phyloP scores from a whole-genome alignment of 2,888 invertebrate species.

The Pollenia angustigena region DNA sequence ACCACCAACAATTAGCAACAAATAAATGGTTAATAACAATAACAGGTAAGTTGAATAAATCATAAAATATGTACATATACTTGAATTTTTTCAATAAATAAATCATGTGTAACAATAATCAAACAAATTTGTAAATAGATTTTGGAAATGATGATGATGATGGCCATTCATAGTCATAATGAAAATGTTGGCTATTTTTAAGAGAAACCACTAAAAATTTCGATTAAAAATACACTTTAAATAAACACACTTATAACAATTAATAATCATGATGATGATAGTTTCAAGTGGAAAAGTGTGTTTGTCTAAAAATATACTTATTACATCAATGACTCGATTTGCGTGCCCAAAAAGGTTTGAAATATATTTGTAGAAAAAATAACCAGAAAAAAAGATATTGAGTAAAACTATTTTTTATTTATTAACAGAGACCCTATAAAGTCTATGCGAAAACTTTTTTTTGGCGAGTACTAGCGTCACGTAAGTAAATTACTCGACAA shows the following conservation, averaged over 20 bases:
- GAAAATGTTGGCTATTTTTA: constrained; percentile 45
- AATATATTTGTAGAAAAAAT: too few species aligned
- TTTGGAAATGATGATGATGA: constrained; percentile 8
- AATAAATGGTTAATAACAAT: constrained; percentile 80
- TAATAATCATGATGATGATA: constrained; percentile 18
- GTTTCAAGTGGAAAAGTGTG: constrained; percentile 49
- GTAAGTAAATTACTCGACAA: too few species aligned
- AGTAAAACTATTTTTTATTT: too few species aligned
- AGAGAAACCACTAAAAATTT: constrained; percentile 48
- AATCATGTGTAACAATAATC: constrained; percentile 21
- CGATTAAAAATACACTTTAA: constrained; percentile 14
- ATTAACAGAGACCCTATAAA: too few species aligned
- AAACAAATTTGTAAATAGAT: constrained; percentile 12
- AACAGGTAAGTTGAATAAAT: constrained; percentile 79
- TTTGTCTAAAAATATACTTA: constrained; percentile 29
- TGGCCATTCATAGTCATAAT: background rate
- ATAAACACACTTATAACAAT: constrained; percentile 43
- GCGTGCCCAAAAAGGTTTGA: background rate
- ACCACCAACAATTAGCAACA: constrained; percentile 63
- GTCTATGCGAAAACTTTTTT: too few species aligned
- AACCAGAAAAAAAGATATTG: too few species aligned
- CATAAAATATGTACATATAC: background rate
- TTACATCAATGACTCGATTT: constrained; percentile 31
- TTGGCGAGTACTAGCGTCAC: too few species aligned
- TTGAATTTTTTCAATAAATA: constrained; percentile 3